Conservation (phyloP, 2,888 invertebrate genomes). For the Scrobipalpa costella region DNA sequence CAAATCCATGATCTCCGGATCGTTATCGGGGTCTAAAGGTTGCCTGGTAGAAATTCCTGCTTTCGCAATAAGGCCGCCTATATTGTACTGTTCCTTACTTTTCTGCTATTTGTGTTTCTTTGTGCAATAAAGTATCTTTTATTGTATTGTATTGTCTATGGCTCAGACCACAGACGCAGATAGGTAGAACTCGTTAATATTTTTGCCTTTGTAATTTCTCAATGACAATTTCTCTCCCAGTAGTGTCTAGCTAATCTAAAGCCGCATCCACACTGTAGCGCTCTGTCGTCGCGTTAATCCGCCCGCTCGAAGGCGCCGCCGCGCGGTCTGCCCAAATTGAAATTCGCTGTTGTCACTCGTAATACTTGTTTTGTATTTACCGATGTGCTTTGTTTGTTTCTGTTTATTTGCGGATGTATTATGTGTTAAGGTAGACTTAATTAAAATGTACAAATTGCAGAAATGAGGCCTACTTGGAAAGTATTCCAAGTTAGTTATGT, state of each 20-base stretch:
- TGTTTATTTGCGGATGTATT: conserved; percentile 14
- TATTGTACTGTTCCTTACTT: no score
- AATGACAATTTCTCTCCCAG: neutral
- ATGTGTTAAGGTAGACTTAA: neutral
- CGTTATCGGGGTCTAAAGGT: no score
- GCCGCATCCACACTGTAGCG: conserved; percentile 16
- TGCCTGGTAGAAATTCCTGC: no score
- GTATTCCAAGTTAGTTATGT: neutral
- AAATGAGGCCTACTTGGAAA: neutral
- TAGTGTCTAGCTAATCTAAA: neutral
- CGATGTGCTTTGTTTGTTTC: conserved; percentile 31
- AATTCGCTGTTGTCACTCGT: conserved; percentile 63
- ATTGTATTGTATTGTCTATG: no score
- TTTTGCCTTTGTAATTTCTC: neutral
- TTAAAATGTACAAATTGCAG: neutral
- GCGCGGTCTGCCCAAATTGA: conserved; percentile 69
- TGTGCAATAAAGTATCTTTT: no score
- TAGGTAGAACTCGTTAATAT: no score
- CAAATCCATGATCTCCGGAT: no score
- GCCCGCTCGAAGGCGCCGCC: conserved; percentile 36
- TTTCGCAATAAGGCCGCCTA: no score
- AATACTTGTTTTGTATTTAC: conserved; percentile 34
- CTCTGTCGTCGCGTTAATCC: conserved; percentile 47
- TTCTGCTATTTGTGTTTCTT: no score
- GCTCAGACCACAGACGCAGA: no score